Percentiles rank a stretch among this genome's conserved stretches.
phyloP scores from a whole-genome alignment of 2,797 vertebrate species.

The Acanthis flammea region DNA sequence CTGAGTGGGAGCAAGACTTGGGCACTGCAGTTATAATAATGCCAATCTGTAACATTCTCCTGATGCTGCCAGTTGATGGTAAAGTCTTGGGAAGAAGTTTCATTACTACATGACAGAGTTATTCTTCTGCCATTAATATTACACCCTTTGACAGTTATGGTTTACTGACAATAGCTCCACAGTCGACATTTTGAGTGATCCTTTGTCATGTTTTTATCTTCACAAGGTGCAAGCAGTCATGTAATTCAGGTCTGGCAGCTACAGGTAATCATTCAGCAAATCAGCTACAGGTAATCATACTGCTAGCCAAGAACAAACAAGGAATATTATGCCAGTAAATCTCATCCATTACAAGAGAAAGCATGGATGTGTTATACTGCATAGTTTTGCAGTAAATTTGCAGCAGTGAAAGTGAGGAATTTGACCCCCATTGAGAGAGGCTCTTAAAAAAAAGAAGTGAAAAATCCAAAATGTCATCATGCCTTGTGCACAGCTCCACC shows the following conservation, averaged over 20 bases:
- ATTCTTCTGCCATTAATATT: background rate
- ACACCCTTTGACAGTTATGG: background rate
- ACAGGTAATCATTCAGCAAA: slow-evolving; percentile 38
- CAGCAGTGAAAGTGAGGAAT: background rate
- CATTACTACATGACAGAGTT: background rate
- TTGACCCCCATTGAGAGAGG: background rate
- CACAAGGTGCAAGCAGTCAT: background rate
- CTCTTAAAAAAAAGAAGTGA: background rate
- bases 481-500: background rate
- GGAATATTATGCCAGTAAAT: background rate
- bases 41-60: background rate
- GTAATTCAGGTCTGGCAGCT: slow-evolving; percentile 36
- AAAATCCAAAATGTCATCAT: background rate
- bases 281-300: slow-evolving; percentile 27
- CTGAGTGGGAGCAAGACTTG: background rate
- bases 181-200: background rate
- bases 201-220: slow-evolving; percentile 12
- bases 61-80: background rate
- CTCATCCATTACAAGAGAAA: background rate
- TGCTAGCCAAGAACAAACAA: slow-evolving; percentile 33
- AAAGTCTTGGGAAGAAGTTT: background rate
- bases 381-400: background rate
- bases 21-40: background rate
- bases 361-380: background rate
- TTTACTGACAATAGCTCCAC: slow-evolving; percentile 6